Evolutionary conservation across 2,888 invertebrate genomes (phyloP), one percentile per base, ranked within the genome.

Genomic region (Ceratothoa steindachneri): DNA sequence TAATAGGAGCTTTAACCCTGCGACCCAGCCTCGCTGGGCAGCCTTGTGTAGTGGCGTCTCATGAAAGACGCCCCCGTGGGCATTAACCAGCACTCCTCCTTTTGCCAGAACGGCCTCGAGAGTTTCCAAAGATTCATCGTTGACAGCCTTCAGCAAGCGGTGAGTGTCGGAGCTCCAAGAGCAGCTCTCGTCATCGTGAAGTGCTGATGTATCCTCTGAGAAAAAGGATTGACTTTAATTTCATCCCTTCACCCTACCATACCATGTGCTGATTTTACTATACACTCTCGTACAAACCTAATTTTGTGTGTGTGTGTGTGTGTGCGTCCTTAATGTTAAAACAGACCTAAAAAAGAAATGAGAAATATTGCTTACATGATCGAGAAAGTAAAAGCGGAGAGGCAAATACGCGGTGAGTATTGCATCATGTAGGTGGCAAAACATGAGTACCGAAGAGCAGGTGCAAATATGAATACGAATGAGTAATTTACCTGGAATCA

Each of bases 1-100:
- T 19, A 80, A 68, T 24, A 80, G 74, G 51, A 51, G 69, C 27
- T 71, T 70, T 7, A 80, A 71, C n/a, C 80, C 80, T 0, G 24
- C 71, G 2, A 68, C 67, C 80, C 80, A 80, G 0, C 74, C 53
- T 30, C 68, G 24, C 68, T 78, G 76, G 15, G 73, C 80, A 7
- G 80, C 77, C 41, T 74, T 72, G 55, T 80, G 80, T 30, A 80
- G 75, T 9, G 80, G 76, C 12, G 80, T 78, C 72, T 80, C 80
- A 64, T 76, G 74, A 72, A 80, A 80, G 51, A 77, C 41, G 27
- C 80, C 80, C n/a, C 76, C 75, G 53, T 78, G 68, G 51, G 73
- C 76, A 60, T 80, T 80, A 64, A 80, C 74, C 41, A 74, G 75
- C 27, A 75, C 69, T 30, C 64, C 71, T 2, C 78, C 78, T 1